These are phyloP conservation scores for Ceramica pisi DNA, from an alignment of 2,888 invertebrate species.

Conservation along the genomic window DNA sequence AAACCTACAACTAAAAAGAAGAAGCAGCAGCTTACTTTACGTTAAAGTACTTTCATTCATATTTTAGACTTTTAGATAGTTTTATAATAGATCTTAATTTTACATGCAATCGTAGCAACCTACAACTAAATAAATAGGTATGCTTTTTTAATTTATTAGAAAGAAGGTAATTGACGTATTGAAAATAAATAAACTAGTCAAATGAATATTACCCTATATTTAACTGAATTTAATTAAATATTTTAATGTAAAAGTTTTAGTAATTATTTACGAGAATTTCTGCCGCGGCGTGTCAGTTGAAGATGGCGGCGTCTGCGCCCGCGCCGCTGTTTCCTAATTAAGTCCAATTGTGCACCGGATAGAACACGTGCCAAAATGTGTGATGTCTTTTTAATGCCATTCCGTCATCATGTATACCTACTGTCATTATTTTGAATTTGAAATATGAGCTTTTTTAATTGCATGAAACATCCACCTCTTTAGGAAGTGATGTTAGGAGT, in stretches of 20 bases:
- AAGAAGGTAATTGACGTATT: neutral
- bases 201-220: slow-evolving; percentile 9
- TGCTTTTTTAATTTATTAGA: neutral
- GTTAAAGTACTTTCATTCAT: slow-evolving; percentile 17
- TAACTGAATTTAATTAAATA: slow-evolving; percentile 5
- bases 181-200: neutral
- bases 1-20: slow-evolving; percentile 72
- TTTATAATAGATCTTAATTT: slow-evolving; percentile 13
- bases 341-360: slow-evolving; percentile 89
- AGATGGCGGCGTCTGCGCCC: slow-evolving; percentile 76
- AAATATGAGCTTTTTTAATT: slow-evolving; percentile 6
- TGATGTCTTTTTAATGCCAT: slow-evolving; percentile 81
- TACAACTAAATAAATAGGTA: neutral
- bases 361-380: slow-evolving; percentile 90
- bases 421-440: slow-evolving; percentile 59
- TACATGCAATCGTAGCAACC: neutral
- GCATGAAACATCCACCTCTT: neutral
- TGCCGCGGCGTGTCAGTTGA: slow-evolving; percentile 63
- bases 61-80: neutral
- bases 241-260: slow-evolving; percentile 10
- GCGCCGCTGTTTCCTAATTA: slow-evolving; percentile 89
- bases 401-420: slow-evolving; percentile 76
- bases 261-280: slow-evolving; percentile 45
- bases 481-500: neutral
- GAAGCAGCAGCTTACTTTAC: slow-evolving; percentile 55